Percentiles rank a stretch among this genome's conserved stretches.
Conservation (phyloP, 2,888 invertebrate species). For the Spodoptera picta region DNA sequence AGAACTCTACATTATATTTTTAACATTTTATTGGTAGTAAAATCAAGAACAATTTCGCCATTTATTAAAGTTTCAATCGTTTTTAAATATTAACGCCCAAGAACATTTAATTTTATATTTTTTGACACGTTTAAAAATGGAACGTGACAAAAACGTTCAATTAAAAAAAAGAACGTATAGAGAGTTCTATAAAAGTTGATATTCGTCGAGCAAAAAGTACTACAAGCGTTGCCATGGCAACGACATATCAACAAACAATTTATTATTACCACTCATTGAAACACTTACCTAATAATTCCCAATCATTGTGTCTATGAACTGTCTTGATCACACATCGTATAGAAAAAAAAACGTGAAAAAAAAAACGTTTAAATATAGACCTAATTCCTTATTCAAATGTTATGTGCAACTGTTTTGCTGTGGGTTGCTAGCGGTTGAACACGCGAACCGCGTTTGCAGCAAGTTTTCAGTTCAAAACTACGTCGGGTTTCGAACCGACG, state of each 20-base stretch:
- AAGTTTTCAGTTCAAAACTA: conserved; percentile 83
- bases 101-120: too few relatives aligned
- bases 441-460: conserved; percentile 82
- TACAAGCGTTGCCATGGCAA: conserved; percentile 44
- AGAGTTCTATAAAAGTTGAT: conserved; percentile 5
- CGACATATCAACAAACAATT: conserved; percentile 44
- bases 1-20: conserved; percentile 4
- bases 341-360: background rate
- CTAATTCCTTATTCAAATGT: conserved; percentile 66
- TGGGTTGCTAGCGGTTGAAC: conserved; percentile 74
- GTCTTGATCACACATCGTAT: background rate
- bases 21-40: conserved; percentile 15
- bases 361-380: background rate
- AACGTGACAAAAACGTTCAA: background rate
- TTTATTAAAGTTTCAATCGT: background rate
- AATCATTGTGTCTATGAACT: conserved; percentile 13
- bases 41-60: background rate
- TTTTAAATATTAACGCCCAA: too few relatives aligned
- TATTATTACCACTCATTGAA: conserved; percentile 4
- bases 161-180: background rate
- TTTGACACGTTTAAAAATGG: background rate
- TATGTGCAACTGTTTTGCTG: conserved; percentile 73
- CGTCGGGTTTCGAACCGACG: conserved; percentile 74
- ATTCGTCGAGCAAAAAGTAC: conserved; percentile 19
- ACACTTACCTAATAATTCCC: conserved; percentile 6